These are phyloP conservation scores for Oreochromis aureus DNA, from an alignment of 2,113 vertebrate species.

Conservation along the genomic window DNA sequence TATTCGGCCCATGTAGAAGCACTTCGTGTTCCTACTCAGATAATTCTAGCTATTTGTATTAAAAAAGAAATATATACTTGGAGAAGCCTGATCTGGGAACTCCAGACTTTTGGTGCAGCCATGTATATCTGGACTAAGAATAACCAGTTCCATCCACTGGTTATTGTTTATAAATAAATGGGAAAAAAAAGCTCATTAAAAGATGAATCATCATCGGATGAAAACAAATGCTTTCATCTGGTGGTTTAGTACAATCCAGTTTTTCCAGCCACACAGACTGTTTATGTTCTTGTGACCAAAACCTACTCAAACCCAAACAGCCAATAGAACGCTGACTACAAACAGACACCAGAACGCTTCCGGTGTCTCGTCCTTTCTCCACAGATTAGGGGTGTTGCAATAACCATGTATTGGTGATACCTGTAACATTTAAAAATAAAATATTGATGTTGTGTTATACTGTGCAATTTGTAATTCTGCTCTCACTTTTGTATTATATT, in stretches of 20 bases:
- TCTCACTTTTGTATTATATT: not conserved
- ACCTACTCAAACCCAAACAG: not conserved
- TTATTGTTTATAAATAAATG: not conserved
- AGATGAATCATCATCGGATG: not conserved
- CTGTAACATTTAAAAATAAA: not conserved
- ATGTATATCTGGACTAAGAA: accelerated
- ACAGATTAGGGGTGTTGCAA: not conserved
- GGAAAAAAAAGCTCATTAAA: accelerated
- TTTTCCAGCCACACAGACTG: not conserved
- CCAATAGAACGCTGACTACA: not conserved
- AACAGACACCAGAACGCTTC: not conserved
- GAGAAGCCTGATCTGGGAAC: not conserved
- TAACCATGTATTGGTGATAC: not conserved
- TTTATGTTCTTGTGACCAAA: not conserved
- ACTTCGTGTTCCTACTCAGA: not conserved
- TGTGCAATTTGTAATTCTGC: not conserved
- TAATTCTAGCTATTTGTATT: not conserved
- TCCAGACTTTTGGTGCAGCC: not conserved
- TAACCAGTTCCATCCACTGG: not conserved
- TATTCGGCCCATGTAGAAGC: not conserved
- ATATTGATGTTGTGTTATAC: not conserved
- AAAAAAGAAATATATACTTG: not conserved
- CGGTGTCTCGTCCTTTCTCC: not conserved
- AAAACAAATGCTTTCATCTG: not conserved
- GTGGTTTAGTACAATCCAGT: not conserved